phyloP scores from a whole-genome alignment of 2,113 vertebrate genomes.

The Muscicapa adusta region DNA sequence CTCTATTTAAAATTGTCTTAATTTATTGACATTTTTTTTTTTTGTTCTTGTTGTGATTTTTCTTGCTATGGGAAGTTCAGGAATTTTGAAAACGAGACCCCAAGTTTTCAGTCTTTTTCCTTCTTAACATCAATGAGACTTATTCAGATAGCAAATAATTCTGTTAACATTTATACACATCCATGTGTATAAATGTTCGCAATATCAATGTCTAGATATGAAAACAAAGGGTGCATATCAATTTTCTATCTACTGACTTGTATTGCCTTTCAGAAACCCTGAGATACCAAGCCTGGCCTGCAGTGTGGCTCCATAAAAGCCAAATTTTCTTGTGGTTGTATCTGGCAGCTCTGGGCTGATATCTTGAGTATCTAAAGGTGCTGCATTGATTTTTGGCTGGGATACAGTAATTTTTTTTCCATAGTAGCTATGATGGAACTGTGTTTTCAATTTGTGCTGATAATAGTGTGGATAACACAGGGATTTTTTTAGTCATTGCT shows the following conservation, averaged over 20 bases:
- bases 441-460: not conserved
- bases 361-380: not conserved
- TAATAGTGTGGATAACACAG: not conserved
- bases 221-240: not conserved
- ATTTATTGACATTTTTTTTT: not conserved
- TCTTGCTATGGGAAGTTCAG: not conserved
- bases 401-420: not conserved
- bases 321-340: not conserved
- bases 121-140: not conserved
- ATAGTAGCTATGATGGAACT: not conserved
- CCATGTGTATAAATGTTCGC: not conserved
- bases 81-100: not conserved
- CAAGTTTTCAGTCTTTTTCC: not conserved
- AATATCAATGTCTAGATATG: not conserved
- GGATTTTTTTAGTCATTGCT: not conserved
- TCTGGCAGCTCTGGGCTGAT: not conserved
- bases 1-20: not conserved
- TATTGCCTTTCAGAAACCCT: not conserved
- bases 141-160: not conserved
- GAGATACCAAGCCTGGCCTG: not conserved
- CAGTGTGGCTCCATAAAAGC: not conserved
- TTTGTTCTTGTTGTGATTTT: not conserved
- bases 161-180: not conserved
- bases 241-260: not conserved
- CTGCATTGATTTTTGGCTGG: not conserved